phyloP scores from a whole-genome alignment of 2,888 invertebrate genomes.

The Phengaris alcon region DNA sequence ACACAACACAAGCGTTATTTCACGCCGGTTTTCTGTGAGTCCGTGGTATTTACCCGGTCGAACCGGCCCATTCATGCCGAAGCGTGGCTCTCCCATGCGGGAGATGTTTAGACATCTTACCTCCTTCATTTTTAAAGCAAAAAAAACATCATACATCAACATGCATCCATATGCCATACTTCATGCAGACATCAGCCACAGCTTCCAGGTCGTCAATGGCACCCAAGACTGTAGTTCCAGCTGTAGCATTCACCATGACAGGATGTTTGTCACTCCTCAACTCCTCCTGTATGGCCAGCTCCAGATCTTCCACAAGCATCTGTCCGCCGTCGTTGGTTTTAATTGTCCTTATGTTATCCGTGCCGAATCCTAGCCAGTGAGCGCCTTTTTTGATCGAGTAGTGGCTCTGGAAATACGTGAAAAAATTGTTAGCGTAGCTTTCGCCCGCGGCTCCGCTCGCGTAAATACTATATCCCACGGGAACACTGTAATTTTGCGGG shows the following conservation, averaged over 20 bases:
- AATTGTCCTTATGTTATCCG: constrained; percentile 83
- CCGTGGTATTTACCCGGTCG: too few species aligned
- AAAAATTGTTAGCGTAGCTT: too few species aligned
- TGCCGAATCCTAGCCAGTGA: constrained; percentile 91
- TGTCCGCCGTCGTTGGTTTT: constrained; percentile 83
- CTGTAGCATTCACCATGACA: constrained; percentile 86
- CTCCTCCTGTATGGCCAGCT: constrained; percentile 74
- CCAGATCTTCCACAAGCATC: constrained; percentile 82
- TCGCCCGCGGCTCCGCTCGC: too few species aligned
- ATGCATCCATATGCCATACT: constrained; percentile 87
- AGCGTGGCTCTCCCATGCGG: too few species aligned
- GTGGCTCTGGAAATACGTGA: constrained; percentile 79
- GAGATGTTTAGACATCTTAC: too few species aligned
- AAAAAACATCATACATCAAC: constrained; percentile 82
- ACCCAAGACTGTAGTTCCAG: constrained; percentile 91
- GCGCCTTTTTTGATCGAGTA: constrained; percentile 90
- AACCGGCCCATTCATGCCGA: too few species aligned
- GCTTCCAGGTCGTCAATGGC: constrained; percentile 87
- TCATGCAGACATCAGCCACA: constrained; percentile 84
- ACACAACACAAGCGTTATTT: too few species aligned
- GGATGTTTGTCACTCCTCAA: constrained; percentile 75
- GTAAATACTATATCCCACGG: too few species aligned
- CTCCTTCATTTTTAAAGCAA: too few species aligned
- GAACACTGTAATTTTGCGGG: too few species aligned
- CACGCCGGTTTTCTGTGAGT: too few species aligned